Base-by-base conservation (phyloP, 1,140 invertebrate species). In the Oscheius sp. region DNA sequence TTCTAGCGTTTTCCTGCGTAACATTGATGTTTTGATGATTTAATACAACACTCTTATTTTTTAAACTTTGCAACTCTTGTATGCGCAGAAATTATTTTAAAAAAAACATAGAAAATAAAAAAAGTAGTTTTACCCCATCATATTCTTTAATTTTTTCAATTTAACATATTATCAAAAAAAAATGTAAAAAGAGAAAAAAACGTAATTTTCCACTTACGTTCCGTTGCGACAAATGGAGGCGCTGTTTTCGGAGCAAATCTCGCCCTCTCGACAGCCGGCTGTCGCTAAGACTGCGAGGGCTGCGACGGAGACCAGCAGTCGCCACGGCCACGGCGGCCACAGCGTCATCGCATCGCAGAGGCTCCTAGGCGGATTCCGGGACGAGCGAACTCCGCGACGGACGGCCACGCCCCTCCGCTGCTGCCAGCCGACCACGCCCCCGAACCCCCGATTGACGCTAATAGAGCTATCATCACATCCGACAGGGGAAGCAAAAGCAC, bases 151-250 rank as follows among this genome's bases (percentile, higher is more conserved):
- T n/a, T n/a, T n/a, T n/a, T n/a, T n/a, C n/a, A n/a, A n/a, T 42
- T 42, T 42, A 42, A n/a, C 7, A 42, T 42, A 42, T n/a, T 42
- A 10, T n/a, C 38, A 42, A 42, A n/a, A 42, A n/a, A 42, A 42
- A 42, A 42, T 42, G 38, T 7, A 23, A 55, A 55, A n/a, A n/a
- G n/a, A n/a, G n/a, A 18, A 23, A 45, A 45, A 15, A 45, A 45
- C 23, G 66, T 67, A 58, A 52, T 63, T 68, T 55, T 73, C 35
- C 62, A 68, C 74, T 76, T 63, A 76, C 82, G 82, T 83, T 36
- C 75, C 76, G 65, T 83, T 83, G n/a, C 77, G 61, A 67, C 82
- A 83, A 59, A 83, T 73, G 35, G 78, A 74, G 36, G 82, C 82
- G 29, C 52, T 75, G 55, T 73, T 83, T 61, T 70, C 78, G 13